Evolutionary conservation across 64 coral and sea anemone species (phyloP), one percentile per base, ranked within the genome.

Genomic region (Pocillopora damicornis): DNA sequence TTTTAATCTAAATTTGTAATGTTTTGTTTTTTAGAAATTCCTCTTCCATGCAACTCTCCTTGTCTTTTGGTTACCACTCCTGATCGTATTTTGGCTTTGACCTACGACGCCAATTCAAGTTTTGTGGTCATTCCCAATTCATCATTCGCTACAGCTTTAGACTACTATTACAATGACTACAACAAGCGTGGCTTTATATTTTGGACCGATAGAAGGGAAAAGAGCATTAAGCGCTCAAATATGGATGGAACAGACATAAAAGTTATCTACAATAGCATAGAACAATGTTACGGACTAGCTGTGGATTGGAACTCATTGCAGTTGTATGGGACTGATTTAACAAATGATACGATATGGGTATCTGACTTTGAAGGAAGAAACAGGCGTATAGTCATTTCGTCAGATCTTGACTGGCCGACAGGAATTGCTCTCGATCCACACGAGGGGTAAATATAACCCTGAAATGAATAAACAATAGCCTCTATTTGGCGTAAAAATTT

Each of bases 41-140:
- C 3, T 2, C 42, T 51, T 51, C 42, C 42, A 7, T 85, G 81
- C 65, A 85, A 37, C 11, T 72, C 51, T 26, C 88, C 93, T 12
- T 95, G 93, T 73, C 63, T 92, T 51, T 35, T 91, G 51, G 61
- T 95, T 9, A 86, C 93, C 4, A 95, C 91, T 60, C 66, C 75
- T 60, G 89, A 86, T 13, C 57, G 92, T 60, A 95, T 95, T 62
- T 68, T 89, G 12, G 34, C 76, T 15, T 68, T 95, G 37, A 56
- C 89, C 65, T 65, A 80, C 72, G 60, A 36, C 60, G 83, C 58
- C 15, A 26, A 65, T 1, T 72, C 66, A 16, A n/a, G 30, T 18
- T 16, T 75, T 35, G 59, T 82, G 71, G 45, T 89, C 14, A 61
- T 93, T 12, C 68, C 91, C n/a, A 62, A 80, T 15, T 76, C 88